Percentiles rank a stretch among this genome's conserved stretches.
phyloP scores from a whole-genome alignment of 1,140 invertebrate species.

The Centruroides vittatus region DNA sequence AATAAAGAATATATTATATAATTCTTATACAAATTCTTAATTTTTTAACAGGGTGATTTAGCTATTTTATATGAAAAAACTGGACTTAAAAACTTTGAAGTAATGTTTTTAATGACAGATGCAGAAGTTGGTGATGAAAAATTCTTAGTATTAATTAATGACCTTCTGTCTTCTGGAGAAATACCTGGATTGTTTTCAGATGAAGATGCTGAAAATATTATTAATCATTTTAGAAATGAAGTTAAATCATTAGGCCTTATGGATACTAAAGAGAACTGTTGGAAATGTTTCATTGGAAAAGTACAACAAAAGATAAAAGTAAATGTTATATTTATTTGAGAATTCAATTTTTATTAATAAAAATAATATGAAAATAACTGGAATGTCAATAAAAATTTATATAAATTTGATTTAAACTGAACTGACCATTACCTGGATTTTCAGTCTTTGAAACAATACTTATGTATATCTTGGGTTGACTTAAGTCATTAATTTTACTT shows the following conservation, averaged over 20 bases:
- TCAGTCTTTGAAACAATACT: no score
- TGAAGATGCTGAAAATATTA: conserved; percentile 91
- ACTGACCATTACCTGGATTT: no score
- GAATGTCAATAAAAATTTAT: no score
- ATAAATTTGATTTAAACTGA: no score
- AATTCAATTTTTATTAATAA: no score
- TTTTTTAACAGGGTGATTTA: conserved; percentile 43
- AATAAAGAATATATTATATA: no score
- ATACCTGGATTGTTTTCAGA: conserved; percentile 88
- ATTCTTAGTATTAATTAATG: conserved; percentile 90
- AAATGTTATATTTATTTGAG: background rate
- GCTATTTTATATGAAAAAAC: conserved; percentile 74
- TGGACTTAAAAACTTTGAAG: conserved; percentile 83
- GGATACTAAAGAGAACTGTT: conserved; percentile 89
- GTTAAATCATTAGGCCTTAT: conserved; percentile 61
- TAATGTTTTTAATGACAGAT: conserved; percentile 92
- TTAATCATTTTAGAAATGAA: conserved; percentile 72
- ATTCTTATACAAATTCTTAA: no score
- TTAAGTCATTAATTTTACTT: no score
- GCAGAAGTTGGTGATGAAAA: conserved; percentile 89
- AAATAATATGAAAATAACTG: no score
- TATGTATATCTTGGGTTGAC: no score
- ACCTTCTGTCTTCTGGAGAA: conserved; percentile 87
- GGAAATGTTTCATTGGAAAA: conserved; percentile 93
- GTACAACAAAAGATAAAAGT: conserved; percentile 80